Evolutionary conservation across 2,113 vertebrate genomes (phyloP).

Genomic region (Ifrita kowaldi): DNA sequence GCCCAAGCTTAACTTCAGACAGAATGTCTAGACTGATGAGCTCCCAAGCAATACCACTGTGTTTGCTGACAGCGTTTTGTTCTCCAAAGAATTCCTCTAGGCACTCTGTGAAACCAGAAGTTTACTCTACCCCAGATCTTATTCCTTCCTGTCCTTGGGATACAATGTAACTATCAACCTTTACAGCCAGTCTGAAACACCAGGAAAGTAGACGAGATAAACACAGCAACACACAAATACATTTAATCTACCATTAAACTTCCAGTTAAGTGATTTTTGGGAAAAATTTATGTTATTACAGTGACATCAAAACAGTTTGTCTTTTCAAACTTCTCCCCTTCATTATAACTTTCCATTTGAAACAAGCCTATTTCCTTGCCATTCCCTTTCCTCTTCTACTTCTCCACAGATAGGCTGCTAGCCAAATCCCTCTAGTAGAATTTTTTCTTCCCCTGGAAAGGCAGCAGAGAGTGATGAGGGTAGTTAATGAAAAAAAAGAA

Average conservation of each 20-base stretch:
- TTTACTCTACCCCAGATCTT: background rate
- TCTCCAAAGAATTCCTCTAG: background rate
- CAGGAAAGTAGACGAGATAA: background rate
- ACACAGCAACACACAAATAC: background rate
- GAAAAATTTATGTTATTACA: background rate
- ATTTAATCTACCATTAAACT: background rate
- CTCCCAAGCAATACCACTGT: background rate
- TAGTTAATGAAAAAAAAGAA: background rate
- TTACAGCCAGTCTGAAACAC: background rate
- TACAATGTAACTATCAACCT: background rate
- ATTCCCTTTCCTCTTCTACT: background rate
- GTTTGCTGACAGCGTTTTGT: background rate
- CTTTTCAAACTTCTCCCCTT: background rate
- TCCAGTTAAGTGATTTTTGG: background rate
- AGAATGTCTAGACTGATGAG: background rate
- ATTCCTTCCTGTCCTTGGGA: background rate
- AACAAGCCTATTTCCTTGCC: background rate
- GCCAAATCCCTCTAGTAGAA: background rate
- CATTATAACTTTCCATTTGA: background rate
- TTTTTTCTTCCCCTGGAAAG: background rate
- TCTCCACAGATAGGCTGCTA: background rate
- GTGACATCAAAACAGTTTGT: background rate
- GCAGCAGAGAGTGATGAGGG: background rate
- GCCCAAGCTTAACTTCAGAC: background rate
- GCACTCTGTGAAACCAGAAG: background rate